phyloP scores from a whole-genome alignment of 2,888 invertebrate species.

The Thecophora atra region DNA sequence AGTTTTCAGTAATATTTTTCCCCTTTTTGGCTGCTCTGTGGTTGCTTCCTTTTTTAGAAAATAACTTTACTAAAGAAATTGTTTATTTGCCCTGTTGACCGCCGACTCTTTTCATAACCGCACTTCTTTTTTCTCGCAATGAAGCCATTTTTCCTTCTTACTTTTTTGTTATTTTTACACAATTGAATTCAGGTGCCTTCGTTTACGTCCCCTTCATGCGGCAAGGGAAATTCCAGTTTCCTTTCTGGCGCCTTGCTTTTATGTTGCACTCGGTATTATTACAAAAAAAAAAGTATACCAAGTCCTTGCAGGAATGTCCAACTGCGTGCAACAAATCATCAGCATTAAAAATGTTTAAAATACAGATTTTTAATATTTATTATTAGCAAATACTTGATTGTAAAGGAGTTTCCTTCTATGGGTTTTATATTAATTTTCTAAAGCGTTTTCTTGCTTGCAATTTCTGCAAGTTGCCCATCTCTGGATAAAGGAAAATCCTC shows the following conservation, averaged over 20 bases:
- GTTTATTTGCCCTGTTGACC: conserved; percentile 2
- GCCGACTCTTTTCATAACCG: neutral
- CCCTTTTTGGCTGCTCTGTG: neutral
- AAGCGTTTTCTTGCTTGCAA: no score
- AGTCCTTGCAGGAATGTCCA: conserved; percentile 8
- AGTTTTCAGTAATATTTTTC: no score
- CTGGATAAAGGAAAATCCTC: neutral
- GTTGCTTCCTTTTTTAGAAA: neutral
- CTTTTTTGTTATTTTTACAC: conserved; percentile 2
- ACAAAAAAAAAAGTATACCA: neutral
- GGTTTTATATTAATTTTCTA: no score
- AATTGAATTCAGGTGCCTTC: neutral
- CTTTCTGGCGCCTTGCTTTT: conserved; percentile 16
- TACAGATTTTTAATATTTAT: no score
- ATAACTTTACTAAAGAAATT: neutral
- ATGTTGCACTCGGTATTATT: conserved; percentile 11
- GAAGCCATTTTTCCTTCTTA: neutral
- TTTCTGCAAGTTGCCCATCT: neutral
- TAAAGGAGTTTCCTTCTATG: no score
- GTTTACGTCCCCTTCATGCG: neutral
- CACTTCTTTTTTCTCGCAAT: neutral
- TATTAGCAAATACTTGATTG: no score
- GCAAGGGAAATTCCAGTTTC: neutral
- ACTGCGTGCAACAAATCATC: no score
- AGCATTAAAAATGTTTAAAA: no score